phyloP scores from a whole-genome alignment of 1,140 invertebrate genomes.

The Drosophila tsacasi region DNA sequence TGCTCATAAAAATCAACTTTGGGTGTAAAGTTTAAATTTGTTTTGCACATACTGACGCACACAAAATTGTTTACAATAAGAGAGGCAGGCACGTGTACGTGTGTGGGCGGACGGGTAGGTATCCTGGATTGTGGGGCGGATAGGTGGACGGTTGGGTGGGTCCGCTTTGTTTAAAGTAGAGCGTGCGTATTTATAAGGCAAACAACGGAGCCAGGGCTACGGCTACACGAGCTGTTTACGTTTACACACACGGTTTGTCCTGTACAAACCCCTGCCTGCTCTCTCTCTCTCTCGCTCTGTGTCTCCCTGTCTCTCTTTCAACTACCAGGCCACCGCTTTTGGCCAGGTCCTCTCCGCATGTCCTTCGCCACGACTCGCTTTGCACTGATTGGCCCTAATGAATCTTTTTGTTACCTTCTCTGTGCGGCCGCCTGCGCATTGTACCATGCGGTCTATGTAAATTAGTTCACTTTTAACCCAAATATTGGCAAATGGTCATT shows the following conservation, averaged over 20 bases:
- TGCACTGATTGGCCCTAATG: conserved; percentile 83
- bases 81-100: conserved; percentile 37
- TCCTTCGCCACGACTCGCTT: conserved; percentile 65
- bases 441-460: conserved; percentile 80
- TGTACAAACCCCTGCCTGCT: conserved; percentile 9
- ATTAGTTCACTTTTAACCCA: conserved; percentile 82
- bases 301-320: conserved; percentile 1
- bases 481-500: conserved; percentile 21
- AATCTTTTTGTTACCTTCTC: conserved; percentile 80
- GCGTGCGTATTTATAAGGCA: conserved; percentile 82
- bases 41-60: conserved; percentile 71
- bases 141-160: conserved; percentile 26
- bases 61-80: conserved; percentile 63
- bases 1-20: conserved; percentile 82
- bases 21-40: conserved; percentile 83
- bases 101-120: conserved; percentile 19
- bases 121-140: conserved; percentile 10
- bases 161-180: conserved; percentile 79
- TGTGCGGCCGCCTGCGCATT: conserved; percentile 78
- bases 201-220: conserved; percentile 64
- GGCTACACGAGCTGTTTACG: conserved; percentile 51
- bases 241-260: conserved; percentile 68
- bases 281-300: background rate
- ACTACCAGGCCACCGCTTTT: conserved; percentile 10
- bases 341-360: conserved; percentile 44